Conservation (phyloP, 2,797 vertebrate species). For the Sebastes hopkinsi region DNA sequence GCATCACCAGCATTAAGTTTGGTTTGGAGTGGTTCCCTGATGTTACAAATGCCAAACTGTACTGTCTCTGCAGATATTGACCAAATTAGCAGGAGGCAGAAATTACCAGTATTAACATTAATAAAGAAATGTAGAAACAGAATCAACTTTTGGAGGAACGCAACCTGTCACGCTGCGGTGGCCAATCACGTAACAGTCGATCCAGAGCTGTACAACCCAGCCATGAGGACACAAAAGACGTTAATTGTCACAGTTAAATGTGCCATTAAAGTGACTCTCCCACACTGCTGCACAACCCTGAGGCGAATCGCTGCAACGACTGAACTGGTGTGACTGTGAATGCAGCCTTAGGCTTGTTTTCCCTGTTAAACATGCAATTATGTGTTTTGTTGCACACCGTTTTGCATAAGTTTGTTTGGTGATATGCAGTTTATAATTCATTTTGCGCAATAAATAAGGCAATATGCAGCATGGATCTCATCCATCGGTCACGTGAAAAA, state of each 20-base stretch:
- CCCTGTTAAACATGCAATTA: not conserved
- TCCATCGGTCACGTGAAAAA: not conserved
- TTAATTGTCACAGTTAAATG: too few species aligned
- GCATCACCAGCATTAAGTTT: not conserved
- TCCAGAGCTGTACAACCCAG: too few species aligned
- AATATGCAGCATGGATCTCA: not conserved
- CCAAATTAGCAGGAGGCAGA: not conserved
- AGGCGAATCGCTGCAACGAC: too few species aligned
- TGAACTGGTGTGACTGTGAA: too few species aligned
- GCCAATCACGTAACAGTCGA: too few species aligned
- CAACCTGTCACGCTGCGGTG: too few species aligned
- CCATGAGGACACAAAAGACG: too few species aligned
- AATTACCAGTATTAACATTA: not conserved
- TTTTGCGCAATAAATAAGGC: not conserved
- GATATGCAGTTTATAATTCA: not conserved
- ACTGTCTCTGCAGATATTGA: not conserved
- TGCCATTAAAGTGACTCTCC: not conserved
- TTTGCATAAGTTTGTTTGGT: not conserved
- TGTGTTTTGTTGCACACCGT: not conserved
- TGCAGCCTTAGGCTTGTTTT: not conserved
- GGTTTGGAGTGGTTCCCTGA: not conserved
- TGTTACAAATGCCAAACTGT: not conserved
- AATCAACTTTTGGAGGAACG: too few species aligned
- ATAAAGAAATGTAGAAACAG: not conserved
- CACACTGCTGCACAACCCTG: too few species aligned